Conservation (phyloP, 1,140 invertebrate species). For the Hylyphantes graminicola region DNA sequence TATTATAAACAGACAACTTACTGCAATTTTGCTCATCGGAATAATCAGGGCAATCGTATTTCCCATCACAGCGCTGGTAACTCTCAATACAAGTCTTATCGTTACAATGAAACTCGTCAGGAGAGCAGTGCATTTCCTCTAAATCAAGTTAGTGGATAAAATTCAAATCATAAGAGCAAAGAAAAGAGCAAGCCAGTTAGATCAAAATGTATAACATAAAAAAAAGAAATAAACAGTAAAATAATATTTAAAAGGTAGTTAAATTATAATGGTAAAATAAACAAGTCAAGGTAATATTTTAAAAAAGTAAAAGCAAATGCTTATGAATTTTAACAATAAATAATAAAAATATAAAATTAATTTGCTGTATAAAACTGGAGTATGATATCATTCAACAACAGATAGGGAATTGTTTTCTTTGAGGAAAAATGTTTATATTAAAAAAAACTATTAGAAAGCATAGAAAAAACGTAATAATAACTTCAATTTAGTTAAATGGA, state of each 20-base stretch:
- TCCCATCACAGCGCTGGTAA: conserved; percentile 92
- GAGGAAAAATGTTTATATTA: too few species aligned
- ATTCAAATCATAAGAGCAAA: conserved; percentile 52
- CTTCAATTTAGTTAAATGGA: too few species aligned
- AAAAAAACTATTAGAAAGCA: too few species aligned
- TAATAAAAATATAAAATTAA: not conserved
- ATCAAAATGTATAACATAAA: not conserved
- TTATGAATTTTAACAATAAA: not conserved
- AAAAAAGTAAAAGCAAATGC: not conserved
- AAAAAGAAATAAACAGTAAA: conserved; percentile 3
- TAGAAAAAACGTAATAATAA: too few species aligned
- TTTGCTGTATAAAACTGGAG: not conserved
- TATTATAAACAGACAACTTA: conserved; percentile 37
- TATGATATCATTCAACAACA: too few species aligned
- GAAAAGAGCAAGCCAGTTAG: conserved; percentile 14
- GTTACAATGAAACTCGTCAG: conserved; percentile 61
- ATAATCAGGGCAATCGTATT: conserved; percentile 76
- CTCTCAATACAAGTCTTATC: conserved; percentile 83
- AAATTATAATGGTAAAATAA: not conserved
- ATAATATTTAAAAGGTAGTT: not conserved
- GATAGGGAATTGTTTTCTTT: too few species aligned
- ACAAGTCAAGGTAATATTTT: not conserved
- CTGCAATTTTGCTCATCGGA: conserved; percentile 66
- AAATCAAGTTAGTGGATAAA: conserved; percentile 42
- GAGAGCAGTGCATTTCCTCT: conserved; percentile 57